Conservation (phyloP, 2,888 invertebrate species). For the Eurois occulta region DNA sequence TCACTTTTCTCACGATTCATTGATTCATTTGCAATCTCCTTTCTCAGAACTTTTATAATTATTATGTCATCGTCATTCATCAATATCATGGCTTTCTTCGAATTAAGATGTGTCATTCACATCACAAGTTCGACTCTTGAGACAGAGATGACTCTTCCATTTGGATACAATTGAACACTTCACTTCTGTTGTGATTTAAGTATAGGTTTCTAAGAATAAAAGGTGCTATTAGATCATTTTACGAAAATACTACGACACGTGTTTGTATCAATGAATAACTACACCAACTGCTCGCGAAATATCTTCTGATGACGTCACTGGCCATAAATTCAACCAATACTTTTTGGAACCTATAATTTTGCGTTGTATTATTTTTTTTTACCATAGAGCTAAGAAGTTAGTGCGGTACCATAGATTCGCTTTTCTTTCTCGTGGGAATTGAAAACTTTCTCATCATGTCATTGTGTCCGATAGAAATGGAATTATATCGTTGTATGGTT, state of each 20-base stretch:
- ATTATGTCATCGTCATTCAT: constrained; percentile 5
- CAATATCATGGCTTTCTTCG: constrained; percentile 28
- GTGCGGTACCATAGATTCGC: constrained; percentile 20
- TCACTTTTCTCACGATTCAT: not conserved
- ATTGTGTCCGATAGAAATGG: constrained; percentile 43
- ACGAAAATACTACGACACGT: constrained; percentile 64
- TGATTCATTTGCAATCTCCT: not conserved
- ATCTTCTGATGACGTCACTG: constrained; percentile 75
- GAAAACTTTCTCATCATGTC: constrained; percentile 55
- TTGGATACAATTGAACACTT: constrained; percentile 22
- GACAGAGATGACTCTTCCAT: constrained; percentile 17
- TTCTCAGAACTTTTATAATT: constrained; percentile 6
- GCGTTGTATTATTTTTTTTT: constrained; percentile 66
- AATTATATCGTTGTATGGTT: constrained; percentile 38
- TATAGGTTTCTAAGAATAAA: constrained; percentile 57
- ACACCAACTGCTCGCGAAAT: constrained; percentile 28
- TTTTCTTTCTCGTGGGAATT: constrained; percentile 50
- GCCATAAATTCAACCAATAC: constrained; percentile 72
- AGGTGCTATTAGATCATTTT: constrained; percentile 64
- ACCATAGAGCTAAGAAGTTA: constrained; percentile 52
- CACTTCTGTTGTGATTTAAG: constrained; percentile 22
- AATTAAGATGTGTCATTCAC: constrained; percentile 4
- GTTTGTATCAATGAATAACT: constrained; percentile 46
- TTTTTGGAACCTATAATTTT: constrained; percentile 73
- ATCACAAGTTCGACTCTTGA: constrained; percentile 12